Conservation (phyloP, 2,113 vertebrate genomes). For the Callorhinus ursinus region DNA sequence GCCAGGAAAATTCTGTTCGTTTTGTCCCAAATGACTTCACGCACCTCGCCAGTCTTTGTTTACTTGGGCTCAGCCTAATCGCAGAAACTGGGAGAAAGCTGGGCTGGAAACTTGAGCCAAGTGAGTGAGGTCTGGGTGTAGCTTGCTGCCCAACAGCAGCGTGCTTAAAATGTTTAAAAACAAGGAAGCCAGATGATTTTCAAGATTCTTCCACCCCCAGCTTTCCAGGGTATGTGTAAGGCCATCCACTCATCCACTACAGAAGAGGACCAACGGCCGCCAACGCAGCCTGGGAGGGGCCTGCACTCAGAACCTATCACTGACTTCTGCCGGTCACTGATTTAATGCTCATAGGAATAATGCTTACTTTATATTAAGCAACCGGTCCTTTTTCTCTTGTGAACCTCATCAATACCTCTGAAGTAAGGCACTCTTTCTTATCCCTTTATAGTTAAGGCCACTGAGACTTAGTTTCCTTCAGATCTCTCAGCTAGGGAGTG, state of each 20-base stretch:
- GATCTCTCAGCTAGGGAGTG: not conserved
- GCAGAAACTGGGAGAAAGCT: constrained; percentile 21
- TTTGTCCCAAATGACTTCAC: not conserved
- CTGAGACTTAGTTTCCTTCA: not conserved
- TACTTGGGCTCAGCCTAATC: not conserved
- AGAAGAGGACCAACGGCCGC: not conserved
- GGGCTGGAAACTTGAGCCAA: constrained; percentile 16
- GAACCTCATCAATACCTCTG: not conserved
- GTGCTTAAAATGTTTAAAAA: not conserved
- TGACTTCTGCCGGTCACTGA: not conserved
- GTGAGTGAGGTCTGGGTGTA: not conserved
- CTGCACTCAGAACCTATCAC: not conserved
- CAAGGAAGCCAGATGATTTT: not conserved
- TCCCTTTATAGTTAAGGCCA: not conserved
- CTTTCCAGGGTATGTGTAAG: not conserved
- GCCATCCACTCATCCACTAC: not conserved
- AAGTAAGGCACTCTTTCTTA: not conserved
- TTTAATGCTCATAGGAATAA: not conserved
- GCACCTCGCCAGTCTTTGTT: not conserved
- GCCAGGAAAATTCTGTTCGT: constrained; percentile 27
- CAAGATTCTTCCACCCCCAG: not conserved
- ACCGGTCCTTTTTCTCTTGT: not conserved
- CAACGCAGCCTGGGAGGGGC: not conserved
- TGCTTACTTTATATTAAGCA: not conserved
- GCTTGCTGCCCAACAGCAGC: not conserved